These are phyloP conservation scores for Drosophila anomelani DNA, from an alignment of 2,888 invertebrate species.

Conservation along the genomic window DNA sequence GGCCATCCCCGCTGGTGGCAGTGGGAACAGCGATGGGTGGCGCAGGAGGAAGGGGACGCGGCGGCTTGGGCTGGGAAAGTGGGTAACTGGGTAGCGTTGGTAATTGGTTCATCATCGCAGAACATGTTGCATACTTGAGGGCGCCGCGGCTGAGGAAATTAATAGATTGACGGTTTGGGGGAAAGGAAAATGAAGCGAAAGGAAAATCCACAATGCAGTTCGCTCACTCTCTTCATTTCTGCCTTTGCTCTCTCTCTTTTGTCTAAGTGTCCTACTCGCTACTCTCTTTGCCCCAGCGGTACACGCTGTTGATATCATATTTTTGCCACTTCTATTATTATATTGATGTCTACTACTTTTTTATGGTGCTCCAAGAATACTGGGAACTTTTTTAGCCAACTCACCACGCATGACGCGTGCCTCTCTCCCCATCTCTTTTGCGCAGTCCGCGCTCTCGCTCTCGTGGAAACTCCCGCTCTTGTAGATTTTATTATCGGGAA, in stretches of 20 bases:
- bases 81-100: conserved; percentile 21
- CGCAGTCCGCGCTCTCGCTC: conserved; percentile 27
- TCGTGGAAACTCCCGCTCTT: conserved; percentile 45
- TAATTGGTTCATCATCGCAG: conserved; percentile 30
- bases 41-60: not conserved
- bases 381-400: conserved; percentile 60
- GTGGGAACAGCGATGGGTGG: not conserved
- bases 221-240: conserved; percentile 6
- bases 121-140: conserved; percentile 62
- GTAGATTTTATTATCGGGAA: conserved; percentile 71
- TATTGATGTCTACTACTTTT: conserved; percentile 60
- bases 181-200: conserved; percentile 11
- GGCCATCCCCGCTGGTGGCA: conserved; percentile 26
- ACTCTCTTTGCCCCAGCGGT: conserved; percentile 29
- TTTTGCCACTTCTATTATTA: conserved; percentile 76
- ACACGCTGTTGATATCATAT: conserved; percentile 81
- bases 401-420: conserved; percentile 52
- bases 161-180: conserved; percentile 12
- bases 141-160: conserved; percentile 31
- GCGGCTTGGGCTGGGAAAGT: conserved; percentile 7
- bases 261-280: not conserved
- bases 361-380: conserved; percentile 58
- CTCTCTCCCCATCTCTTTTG: conserved; percentile 21
- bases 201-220: conserved; percentile 33
- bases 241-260: conserved; percentile 9